Base-by-base conservation (phyloP, 2,113 vertebrate genomes). In the Scopus umbretta region DNA sequence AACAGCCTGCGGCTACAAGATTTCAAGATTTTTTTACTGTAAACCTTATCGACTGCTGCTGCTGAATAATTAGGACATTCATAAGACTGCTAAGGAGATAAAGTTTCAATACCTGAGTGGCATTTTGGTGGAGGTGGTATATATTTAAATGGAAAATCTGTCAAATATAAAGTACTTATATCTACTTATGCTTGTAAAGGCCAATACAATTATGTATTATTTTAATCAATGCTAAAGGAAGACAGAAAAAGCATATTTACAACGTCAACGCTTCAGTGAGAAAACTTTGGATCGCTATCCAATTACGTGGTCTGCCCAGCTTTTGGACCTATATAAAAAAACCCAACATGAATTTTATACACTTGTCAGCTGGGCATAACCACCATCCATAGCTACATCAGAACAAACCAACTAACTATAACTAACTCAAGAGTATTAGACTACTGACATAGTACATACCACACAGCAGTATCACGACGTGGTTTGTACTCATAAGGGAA, bases 151-250 rank as follows among this genome's bases (percentile, higher is more conserved):
- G 11, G 63, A 36, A 63, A 59, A 62, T 29, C 32, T 58, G 49
- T 29, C n/a, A 83, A 49, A 49, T 23, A 59, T 6, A 6, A 80
- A 78, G 34, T 17, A 59, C 8, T 91, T 50, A 0, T 2, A 47
- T 40, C 72, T 91, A 65, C 30, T 72, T 90, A 75, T 11, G 15
- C 73, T 96, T 94, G 92, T 87, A 75, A 92, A 96, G 80, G 58
- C 32, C 25, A 91, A 73, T 15, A 49, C 29, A 47, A 58, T 76
- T 58, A 74, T 9, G 6, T 32, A 53, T 53, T 62, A 50, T 80
- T 95, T 91, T 84, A 94, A 95, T 72, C 81, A 96, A 75, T 40
- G 58, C 94, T 95, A 85, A 68, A 81, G n/a, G 52, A 81, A 80
- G 72, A 85, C n/a, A 81, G 38, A 84, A 86, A 72, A 78, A 94